Conservation (phyloP, 2,888 invertebrate genomes). For the Ptychoptera contaminata region DNA sequence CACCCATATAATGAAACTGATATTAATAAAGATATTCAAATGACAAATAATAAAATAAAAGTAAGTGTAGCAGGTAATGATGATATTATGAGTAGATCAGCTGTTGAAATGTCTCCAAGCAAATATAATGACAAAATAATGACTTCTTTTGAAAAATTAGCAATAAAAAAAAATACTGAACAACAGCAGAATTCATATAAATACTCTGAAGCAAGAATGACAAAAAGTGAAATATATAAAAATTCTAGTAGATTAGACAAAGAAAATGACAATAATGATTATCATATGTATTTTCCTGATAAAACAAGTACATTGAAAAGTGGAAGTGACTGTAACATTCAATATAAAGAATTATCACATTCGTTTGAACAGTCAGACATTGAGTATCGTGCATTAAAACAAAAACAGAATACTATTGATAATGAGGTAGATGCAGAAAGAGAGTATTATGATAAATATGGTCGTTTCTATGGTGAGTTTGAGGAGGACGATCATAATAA, state of each 20-base stretch:
- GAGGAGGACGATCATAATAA: not conserved
- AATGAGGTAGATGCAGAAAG: not conserved
- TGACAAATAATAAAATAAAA: conserved; percentile 3
- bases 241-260: conserved; percentile 6
- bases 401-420: no score
- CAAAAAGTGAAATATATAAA: conserved; percentile 4
- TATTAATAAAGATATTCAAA: not conserved
- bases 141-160: conserved; percentile 15
- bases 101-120: no score
- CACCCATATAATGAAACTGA: not conserved
- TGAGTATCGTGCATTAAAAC: not conserved
- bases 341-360: conserved; percentile 10
- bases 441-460: not conserved
- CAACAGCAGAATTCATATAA: not conserved
- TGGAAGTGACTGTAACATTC: conserved; percentile 10
- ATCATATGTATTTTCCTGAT: not conserved
- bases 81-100: not conserved
- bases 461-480: conserved; percentile 6
- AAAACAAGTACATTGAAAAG: not conserved
- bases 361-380: conserved; percentile 9
- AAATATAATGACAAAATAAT: conserved; percentile 12
- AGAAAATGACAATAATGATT: conserved; percentile 8
- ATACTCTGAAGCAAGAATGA: conserved; percentile 2
- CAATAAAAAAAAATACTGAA: conserved; percentile 4
- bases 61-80: not conserved